Base-by-base conservation (phyloP, 2,888 invertebrate genomes). In the Apodemia mormo region DNA sequence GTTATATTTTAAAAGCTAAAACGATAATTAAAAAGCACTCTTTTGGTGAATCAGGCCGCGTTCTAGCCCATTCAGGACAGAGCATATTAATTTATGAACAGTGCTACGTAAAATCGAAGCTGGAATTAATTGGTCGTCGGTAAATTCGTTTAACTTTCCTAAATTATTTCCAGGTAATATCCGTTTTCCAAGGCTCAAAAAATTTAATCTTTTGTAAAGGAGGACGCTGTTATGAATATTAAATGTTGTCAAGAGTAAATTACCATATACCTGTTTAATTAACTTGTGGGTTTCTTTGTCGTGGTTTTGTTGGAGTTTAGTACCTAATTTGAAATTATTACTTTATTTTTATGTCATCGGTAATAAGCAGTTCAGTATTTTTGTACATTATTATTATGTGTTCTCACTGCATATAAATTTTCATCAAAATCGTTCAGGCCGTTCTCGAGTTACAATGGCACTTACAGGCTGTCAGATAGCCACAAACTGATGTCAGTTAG, bases 161-260 rank as follows among this genome's bases (percentile, higher is more conserved):
- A 6, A 52, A 52, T 52, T 7, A 52, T n/a, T 52, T 52, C 52
- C 52, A 52, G 52, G 52, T 52, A 52, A 52, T 52, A 52, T 52
- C 52, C 52, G 52, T 52, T 52, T 52, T 52, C 52, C 52, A n/a
- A 52, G 52, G 14, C 52, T 52, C 52, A n/a, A 52, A n/a, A 52
- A 52, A 52, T 52, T 52, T 52, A 52, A 52, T 52, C 52, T 52
- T 52, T 52, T 52, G n/a, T 2, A 52, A n/a, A 52, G 52, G 52
- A 52, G 52, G 52, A 49, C 49, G 52, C 52, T 52, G 52, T n/a
- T 52, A 52, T 52, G n/a, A 52, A 52, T 52, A 52, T 49, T 45
- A 49, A 49, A 49, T 14, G 49, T 49, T 14, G 9, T 14, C 49
- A 14, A 49, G 14, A 14, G 49, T 14, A 49, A 9, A 49, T 49